phyloP scores from a whole-genome alignment of 2,113 vertebrate species.

The Siniperca chuatsi region DNA sequence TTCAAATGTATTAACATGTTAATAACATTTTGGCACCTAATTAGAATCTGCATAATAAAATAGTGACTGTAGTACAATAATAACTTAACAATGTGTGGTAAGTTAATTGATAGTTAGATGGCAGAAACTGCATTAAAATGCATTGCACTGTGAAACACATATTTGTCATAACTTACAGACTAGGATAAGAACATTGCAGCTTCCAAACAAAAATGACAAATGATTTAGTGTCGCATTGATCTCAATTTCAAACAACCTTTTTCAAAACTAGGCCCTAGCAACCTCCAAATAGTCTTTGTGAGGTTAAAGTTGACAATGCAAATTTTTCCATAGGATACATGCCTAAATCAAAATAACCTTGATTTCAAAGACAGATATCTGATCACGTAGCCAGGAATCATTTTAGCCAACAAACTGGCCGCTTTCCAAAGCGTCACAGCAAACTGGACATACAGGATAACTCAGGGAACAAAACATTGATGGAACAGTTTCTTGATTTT shows the following conservation, averaged over 20 bases:
- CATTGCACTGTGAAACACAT: not conserved
- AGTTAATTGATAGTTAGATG: not conserved
- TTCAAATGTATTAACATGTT: not conserved
- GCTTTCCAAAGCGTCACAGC: not conserved
- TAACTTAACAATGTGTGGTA: not conserved
- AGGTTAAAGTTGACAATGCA: not conserved
- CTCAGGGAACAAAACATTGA: not conserved
- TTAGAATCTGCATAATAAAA: not conserved
- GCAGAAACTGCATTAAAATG: not conserved
- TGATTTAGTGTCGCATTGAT: not conserved
- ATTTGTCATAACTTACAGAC: not conserved
- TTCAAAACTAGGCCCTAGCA: not conserved
- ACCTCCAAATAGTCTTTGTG: slow-evolving; percentile 10
- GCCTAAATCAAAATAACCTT: slow-evolving; percentile 25
- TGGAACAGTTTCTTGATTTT: not conserved
- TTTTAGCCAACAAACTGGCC: not conserved
- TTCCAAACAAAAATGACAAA: slow-evolving; percentile 17
- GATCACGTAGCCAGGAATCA: not conserved
- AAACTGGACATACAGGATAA: not conserved
- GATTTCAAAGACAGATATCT: slow-evolving; percentile 18
- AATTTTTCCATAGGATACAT: not conserved
- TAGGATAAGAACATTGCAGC: not conserved
- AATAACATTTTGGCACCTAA: not conserved
- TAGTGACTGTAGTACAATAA: not conserved
- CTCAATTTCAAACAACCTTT: slow-evolving; percentile 3